These are phyloP conservation scores for Odontothrips loti DNA, from an alignment of 2,888 invertebrate species.

Conservation along the genomic window DNA sequence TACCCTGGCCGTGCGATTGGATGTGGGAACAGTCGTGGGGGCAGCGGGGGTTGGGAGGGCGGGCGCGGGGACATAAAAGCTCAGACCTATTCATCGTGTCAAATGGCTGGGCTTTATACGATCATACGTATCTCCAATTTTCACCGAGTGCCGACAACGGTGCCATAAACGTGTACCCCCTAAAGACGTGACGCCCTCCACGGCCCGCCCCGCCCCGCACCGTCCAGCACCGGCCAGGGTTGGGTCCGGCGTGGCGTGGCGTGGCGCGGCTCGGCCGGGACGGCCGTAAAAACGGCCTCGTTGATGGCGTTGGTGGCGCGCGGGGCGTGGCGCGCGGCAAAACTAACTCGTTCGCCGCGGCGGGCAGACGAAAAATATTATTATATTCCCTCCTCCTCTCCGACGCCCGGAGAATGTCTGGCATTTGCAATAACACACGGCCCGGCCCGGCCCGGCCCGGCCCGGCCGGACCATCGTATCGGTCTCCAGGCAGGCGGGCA, in stretches of 20 bases:
- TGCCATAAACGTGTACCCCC: conserved; percentile 13
- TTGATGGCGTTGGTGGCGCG: conserved; percentile 31
- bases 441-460: conserved; percentile 2
- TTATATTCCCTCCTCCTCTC: background rate
- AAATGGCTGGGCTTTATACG: background rate
- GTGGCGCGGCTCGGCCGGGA: conserved; percentile 33
- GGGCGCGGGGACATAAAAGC: too few relatives aligned
- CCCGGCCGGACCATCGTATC: background rate
- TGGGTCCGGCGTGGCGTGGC: conserved; percentile 33
- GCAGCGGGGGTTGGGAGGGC: too few relatives aligned
- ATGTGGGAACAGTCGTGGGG: too few relatives aligned
- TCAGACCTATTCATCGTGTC: too few relatives aligned
- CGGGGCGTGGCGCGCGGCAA: background rate
- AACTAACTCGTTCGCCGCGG: background rate
- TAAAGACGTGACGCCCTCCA: conserved; percentile 20
- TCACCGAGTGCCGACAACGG: conserved; percentile 12
- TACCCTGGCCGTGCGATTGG: too few relatives aligned
- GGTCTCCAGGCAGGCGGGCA: conserved; percentile 13
- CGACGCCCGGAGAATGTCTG: conserved; percentile 25
- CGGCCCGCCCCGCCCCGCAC: conserved; percentile 28
- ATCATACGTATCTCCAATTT: background rate
- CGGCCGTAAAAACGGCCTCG: conserved; percentile 18
- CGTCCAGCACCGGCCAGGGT: conserved; percentile 31
- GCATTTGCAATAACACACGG: conserved; percentile 34
- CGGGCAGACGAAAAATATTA: background rate